phyloP scores from a whole-genome alignment of 2,888 invertebrate genomes.

The Pocota personata region DNA sequence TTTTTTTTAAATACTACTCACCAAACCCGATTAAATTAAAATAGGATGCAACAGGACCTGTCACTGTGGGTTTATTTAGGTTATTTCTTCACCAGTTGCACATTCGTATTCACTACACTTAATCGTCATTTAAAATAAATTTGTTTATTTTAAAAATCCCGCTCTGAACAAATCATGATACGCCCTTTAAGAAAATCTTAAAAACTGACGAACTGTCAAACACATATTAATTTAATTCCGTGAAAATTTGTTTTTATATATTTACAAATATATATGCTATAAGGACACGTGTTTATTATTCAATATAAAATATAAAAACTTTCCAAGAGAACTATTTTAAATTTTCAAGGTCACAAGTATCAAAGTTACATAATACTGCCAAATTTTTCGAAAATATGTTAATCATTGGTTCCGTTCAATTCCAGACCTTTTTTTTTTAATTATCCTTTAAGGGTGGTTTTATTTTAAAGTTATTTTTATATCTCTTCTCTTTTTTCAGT shows the following conservation, averaged over 20 bases:
- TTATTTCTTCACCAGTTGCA: conserved; percentile 71
- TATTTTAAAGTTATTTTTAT: neutral
- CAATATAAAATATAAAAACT: neutral
- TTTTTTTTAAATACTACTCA: conserved; percentile 15
- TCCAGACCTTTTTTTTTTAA: neutral
- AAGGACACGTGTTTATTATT: too few species aligned
- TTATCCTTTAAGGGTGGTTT: neutral
- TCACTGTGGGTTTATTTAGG: conserved; percentile 25
- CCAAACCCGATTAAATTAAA: conserved; percentile 22
- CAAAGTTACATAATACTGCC: conserved; percentile 32
- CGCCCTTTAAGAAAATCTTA: neutral
- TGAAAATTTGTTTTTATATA: neutral
- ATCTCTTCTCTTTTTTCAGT: neutral
- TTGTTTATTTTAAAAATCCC: neutral
- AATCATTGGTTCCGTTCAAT: neutral
- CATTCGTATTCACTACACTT: conserved; percentile 70
- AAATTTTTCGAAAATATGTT: neutral
- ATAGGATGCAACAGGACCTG: conserved; percentile 33
- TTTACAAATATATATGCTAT: too few species aligned
- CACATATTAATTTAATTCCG: conserved; percentile 13
- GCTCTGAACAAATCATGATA: conserved; percentile 42
- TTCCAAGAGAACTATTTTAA: too few species aligned
- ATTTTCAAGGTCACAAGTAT: conserved; percentile 47
- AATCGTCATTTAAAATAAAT: conserved; percentile 65
- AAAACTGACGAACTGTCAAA: conserved; percentile 6